Evolutionary conservation across 1,140 invertebrate species (phyloP), one percentile per base, ranked within the genome.

Genomic region (Rhynchophorus ferrugineus): DNA sequence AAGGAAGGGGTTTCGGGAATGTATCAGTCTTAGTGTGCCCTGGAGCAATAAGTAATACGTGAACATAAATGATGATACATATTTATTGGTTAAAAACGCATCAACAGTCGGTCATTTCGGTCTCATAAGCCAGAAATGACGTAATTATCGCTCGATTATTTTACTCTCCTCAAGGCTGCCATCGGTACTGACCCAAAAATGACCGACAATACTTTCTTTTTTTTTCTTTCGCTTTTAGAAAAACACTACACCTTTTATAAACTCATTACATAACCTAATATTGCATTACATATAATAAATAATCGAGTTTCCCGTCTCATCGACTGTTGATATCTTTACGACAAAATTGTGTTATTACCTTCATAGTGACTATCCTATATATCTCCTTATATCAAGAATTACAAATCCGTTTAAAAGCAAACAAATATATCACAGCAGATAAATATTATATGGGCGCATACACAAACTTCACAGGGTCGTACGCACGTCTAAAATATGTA

Each of bases 301-400:
- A n/a, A n/a, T n/a, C n/a, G n/a, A 20, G n/a, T 43, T 16, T 43
- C 20, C 9, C 8, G 16, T 48, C 14, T 35, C 16, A 45, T 41
- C 20, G 24, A 35, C 36, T 39, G 24, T 16, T 29, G 14, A 44
- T 24, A 19, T 53, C 45, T 21, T 16, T 34, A n/a, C 21, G 7
- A 47, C 44, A 51, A 46, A 41, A 13, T 44, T 37, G 33, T 33
- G 29, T 56, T 49, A 33, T 58, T 50, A 58, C 57, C 57, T 54
- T 50, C 52, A 58, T 58, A 16, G 21, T 38, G 17, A 54, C 39
- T 46, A 51, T 49, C 29, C 36, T 41, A 57, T 53, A 1, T 45
- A 57, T 36, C 46, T 52, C 50, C 50, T 52, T 52, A 52, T 21
- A 17, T 19, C n/a, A 45, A 13, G 16, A n/a, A n/a, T 29, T 35